phyloP scores from a whole-genome alignment of 2,888 invertebrate species.

The Dascillus cervinus region DNA sequence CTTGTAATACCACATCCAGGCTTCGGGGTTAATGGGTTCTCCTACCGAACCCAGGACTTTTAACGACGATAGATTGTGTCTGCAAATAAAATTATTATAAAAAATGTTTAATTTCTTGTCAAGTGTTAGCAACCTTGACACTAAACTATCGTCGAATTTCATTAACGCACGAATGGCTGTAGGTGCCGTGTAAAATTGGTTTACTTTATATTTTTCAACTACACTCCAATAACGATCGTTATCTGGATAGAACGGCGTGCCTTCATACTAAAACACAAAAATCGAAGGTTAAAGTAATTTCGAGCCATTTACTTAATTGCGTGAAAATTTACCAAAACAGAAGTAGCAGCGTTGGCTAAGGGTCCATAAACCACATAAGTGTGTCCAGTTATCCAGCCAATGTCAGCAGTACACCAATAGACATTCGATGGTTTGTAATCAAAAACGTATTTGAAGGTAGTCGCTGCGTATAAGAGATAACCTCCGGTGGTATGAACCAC shows the following conservation, averaged over 20 bases:
- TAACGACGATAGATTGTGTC: constrained; percentile 56
- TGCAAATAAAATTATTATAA: constrained; percentile 31
- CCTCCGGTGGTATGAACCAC: constrained; percentile 94
- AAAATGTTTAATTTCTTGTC: constrained; percentile 2
- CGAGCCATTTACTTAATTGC: neutral
- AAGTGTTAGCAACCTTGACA: constrained; percentile 56
- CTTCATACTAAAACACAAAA: constrained; percentile 71
- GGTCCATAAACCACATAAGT: constrained; percentile 94
- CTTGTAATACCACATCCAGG: constrained; percentile 94
- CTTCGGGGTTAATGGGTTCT: constrained; percentile 97
- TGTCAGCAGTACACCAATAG: constrained; percentile 93
- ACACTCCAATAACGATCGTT: constrained; percentile 92
- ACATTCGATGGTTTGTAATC: constrained; percentile 79
- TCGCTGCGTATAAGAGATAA: constrained; percentile 87
- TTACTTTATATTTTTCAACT: constrained; percentile 88
- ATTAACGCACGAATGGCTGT: constrained; percentile 94
- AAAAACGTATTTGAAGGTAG: constrained; percentile 94
- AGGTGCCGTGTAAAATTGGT: constrained; percentile 97
- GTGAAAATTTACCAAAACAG: constrained; percentile 70
- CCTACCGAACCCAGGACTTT: constrained; percentile 94
- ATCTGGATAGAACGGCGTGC: constrained; percentile 91
- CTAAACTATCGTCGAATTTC: constrained; percentile 85
- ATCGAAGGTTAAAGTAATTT: too few relatives aligned
- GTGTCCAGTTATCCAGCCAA: constrained; percentile 95
- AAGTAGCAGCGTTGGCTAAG: constrained; percentile 86